These are phyloP conservation scores for Labeo calbasu DNA, from an alignment of 2,797 vertebrate genomes.

Conservation along the genomic window DNA sequence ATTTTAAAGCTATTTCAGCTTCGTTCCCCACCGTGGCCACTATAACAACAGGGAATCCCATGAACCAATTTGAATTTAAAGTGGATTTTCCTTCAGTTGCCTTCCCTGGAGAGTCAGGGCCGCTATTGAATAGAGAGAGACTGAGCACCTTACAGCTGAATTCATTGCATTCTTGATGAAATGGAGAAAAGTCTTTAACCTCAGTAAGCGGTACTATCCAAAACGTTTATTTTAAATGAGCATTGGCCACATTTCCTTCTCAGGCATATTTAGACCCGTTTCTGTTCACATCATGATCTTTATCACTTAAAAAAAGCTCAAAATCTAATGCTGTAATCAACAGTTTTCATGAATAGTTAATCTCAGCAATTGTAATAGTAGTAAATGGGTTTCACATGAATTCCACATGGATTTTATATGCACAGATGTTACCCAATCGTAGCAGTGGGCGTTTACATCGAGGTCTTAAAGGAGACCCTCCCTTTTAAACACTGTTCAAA, in stretches of 20 bases:
- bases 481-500: not conserved
- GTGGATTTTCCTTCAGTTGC: constrained; percentile 57
- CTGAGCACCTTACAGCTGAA: constrained; percentile 32
- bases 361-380: not conserved
- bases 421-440: not conserved
- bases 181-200: constrained; percentile 36
- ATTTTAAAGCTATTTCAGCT: constrained; percentile 51
- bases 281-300: constrained; percentile 5
- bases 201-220: not conserved
- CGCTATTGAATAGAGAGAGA: constrained; percentile 35
- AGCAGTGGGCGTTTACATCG: not conserved
- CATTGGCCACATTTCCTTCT: not conserved
- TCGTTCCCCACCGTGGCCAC: constrained; percentile 48
- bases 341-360: not conserved
- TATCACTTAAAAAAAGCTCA: not conserved
- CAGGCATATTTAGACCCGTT: not conserved
- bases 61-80: constrained; percentile 66
- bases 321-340: not conserved
- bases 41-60: constrained; percentile 61
- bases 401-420: not conserved
- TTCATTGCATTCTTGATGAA: constrained; percentile 33
- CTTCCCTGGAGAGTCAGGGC: constrained; percentile 53
- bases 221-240: constrained; percentile 28
- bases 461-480: not conserved
- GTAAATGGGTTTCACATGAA: not conserved